phyloP scores from a whole-genome alignment of 2,888 invertebrate genomes.

The Agrochola lychnidis region DNA sequence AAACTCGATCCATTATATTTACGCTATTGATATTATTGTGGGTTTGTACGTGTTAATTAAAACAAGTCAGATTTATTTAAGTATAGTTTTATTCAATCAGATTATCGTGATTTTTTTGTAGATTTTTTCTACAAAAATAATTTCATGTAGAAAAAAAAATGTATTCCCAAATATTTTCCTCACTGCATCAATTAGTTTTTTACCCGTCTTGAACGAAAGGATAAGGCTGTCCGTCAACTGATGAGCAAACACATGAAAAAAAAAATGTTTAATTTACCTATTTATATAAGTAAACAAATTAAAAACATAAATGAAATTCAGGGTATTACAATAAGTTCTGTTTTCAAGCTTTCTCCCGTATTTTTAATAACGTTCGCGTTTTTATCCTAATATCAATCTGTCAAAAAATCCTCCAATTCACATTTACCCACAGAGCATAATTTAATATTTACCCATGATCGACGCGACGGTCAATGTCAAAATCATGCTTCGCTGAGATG shows the following conservation, averaged over 20 bases:
- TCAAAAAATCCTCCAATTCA: not conserved
- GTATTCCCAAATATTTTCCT: no score
- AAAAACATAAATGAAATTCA: no score
- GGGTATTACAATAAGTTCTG: not conserved
- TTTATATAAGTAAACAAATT: no score
- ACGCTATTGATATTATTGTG: not conserved
- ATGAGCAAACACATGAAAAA: conserved; percentile 6
- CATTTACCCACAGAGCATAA: not conserved
- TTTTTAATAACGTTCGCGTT: not conserved
- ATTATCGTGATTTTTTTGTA: not conserved
- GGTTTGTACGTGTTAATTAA: not conserved
- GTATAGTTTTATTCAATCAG: not conserved
- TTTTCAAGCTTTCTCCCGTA: not conserved
- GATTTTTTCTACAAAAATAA: not conserved
- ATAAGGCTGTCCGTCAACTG: not conserved
- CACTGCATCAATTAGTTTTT: not conserved
- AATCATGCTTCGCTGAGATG: not conserved
- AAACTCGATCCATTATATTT: not conserved
- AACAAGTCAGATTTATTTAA: not conserved
- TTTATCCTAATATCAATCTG: not conserved
- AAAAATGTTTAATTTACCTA: no score
- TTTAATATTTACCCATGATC: not conserved
- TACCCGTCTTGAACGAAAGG: no score
- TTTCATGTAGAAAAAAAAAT: not conserved
- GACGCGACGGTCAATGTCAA: no score